Evolutionary conservation across 1,140 invertebrate genomes (phyloP).

Genomic region (Probaryconus sp.): DNA sequence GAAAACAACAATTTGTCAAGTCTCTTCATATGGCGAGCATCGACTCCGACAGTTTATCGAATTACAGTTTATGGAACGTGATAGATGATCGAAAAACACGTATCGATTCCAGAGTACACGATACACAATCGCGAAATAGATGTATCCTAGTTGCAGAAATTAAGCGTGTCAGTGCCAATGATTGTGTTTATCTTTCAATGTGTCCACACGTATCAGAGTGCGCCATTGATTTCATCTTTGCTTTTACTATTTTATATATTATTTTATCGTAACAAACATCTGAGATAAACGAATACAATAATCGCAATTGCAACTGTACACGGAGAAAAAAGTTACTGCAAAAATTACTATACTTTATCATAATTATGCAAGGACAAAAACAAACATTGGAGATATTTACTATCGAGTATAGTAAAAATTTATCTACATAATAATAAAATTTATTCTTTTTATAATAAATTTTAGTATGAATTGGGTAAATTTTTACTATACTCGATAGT

Average conservation of each 20-base stretch:
- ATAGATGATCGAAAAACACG: constrained; percentile 43
- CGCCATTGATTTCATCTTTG: too few species aligned
- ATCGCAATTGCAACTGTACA: too few species aligned
- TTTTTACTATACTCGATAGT: too few species aligned
- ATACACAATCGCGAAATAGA: constrained; percentile 21
- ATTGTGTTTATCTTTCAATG: constrained; percentile 20
- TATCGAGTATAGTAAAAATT: too few species aligned
- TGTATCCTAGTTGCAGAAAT: constrained; percentile 27
- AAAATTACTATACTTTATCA: too few species aligned
- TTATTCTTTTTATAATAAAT: too few species aligned
- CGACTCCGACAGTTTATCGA: constrained; percentile 28
- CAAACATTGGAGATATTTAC: too few species aligned
- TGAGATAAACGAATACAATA: too few species aligned
- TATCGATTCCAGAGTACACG: constrained; percentile 11
- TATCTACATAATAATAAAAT: too few species aligned
- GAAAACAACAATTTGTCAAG: constrained; percentile 42
- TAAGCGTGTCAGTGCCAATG: constrained; percentile 5
- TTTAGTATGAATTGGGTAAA: too few species aligned
- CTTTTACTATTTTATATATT: constrained; percentile 16
- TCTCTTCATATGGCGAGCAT: constrained; percentile 1
- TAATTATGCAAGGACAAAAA: too few species aligned
- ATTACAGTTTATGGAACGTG: constrained; percentile 44
- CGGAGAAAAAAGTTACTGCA: too few species aligned
- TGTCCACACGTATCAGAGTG: background rate
- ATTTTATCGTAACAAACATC: constrained; percentile 20